Evolutionary conservation across 2,888 invertebrate genomes (phyloP), one percentile per base, ranked within the genome.

Genomic region (Mallateleia sp.): DNA sequence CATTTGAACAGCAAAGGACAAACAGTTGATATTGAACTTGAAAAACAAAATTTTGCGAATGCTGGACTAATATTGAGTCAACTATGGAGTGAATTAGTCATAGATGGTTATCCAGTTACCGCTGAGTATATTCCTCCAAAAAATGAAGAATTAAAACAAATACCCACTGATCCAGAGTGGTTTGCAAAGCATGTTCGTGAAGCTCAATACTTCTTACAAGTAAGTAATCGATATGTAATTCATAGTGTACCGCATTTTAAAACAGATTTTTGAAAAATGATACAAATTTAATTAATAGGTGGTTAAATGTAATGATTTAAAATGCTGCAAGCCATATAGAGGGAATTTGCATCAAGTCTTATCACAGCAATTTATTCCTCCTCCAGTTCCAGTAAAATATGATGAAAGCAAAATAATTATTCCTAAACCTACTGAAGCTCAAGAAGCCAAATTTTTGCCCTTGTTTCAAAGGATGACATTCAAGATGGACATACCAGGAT

Each of bases 21-120:
- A 64, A 94, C 92, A 45, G 88, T 92, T 50, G 93, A 95, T 75
- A 20, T 56, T 9, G 88, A 92, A 20, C 80, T 94, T 15, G 94
- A 95, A 88, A 89, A 86, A 75, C 32, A 86, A 64, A 94, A 95
- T 83, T 95, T 95, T 87, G 78, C 88, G 50, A 84, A 89, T 62
- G 94, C 93, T 56, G 94, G 93, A 14, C 82, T 93, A 66, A 88
- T 89, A 18, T 84, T 95, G 42, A 91, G 92, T 42, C 88, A 94
- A 85, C 87, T 94, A 42, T 95, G 94, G 93, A 89, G 60, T 69
- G 67, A 85, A 42, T 77, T 89, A 15, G 82, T 90, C 1, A 93
- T 94, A 64, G 94, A 94, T 89, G 88, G 87, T 11, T 86, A 90
- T 79, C 42, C 54, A 34, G 88, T 89, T 20, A 47, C 71, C 20